Evolutionary conservation across 2,888 invertebrate genomes (phyloP).

Genomic region (Tupiocoris notatus): DNA sequence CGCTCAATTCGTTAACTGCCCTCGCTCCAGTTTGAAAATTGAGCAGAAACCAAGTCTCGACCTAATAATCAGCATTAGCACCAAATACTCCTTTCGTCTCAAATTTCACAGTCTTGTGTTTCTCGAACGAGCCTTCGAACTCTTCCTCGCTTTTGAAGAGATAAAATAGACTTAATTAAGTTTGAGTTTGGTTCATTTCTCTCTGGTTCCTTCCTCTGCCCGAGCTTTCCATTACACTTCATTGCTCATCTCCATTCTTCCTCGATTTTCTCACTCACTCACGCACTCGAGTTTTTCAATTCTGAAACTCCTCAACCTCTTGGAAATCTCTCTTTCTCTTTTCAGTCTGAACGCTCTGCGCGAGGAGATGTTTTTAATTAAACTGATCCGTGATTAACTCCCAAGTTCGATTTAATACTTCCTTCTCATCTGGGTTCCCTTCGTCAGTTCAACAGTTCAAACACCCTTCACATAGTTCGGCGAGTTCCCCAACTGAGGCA

Average conservation of each 20-base stretch:
- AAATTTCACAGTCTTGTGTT: not conserved
- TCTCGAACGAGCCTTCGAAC: constrained; percentile 13
- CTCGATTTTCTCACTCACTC: not conserved
- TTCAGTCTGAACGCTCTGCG: not conserved
- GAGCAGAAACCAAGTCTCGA: no score
- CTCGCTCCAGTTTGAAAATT: no score
- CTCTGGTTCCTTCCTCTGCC: not conserved
- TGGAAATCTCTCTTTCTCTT: not conserved
- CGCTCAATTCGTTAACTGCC: no score
- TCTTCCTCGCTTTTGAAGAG: constrained; percentile 19
- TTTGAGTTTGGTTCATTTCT: constrained; percentile 41
- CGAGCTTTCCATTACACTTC: not conserved
- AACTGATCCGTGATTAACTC: constrained; percentile 40
- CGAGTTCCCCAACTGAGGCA: constrained; percentile 5
- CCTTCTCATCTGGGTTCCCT: constrained; percentile 12
- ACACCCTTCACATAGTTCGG: constrained; percentile 38
- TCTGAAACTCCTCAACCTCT: constrained; percentile 31
- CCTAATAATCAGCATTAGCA: not conserved
- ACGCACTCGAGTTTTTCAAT: constrained; percentile 30
- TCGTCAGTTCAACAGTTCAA: not conserved
- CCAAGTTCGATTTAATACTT: constrained; percentile 38
- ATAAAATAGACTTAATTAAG: constrained; percentile 41
- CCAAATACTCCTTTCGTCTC: not conserved
- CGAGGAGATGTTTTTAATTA: constrained; percentile 34
- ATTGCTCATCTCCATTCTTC: not conserved